phyloP scores from a whole-genome alignment of 2,888 invertebrate genomes.

The Gymnosoma rotundatum region DNA sequence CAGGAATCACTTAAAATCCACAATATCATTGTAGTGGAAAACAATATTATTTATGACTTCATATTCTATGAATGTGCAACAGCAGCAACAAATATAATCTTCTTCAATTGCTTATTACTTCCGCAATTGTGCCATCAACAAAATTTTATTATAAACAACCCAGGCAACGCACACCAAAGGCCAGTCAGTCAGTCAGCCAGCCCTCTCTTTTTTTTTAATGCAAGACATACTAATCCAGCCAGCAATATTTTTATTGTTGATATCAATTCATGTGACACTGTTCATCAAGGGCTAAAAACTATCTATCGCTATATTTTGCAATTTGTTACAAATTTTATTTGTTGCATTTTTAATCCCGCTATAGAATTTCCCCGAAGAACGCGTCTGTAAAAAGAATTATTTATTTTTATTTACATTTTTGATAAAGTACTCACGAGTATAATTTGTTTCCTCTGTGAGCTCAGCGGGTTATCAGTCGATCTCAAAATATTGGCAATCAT shows the following conservation, averaged over 20 bases:
- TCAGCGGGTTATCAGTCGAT: slow-evolving; percentile 66
- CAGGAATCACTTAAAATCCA: slow-evolving; percentile 55
- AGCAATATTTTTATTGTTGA: slow-evolving; percentile 40
- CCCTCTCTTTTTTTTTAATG: neutral
- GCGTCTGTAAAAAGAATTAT: slow-evolving; percentile 23
- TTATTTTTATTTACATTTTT: neutral
- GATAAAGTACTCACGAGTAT: slow-evolving; percentile 57
- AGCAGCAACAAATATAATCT: slow-evolving; percentile 38
- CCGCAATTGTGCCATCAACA: slow-evolving; percentile 56
- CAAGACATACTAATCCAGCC: slow-evolving; percentile 30
- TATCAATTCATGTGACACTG: slow-evolving; percentile 48
- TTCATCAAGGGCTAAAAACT: slow-evolving; percentile 20
- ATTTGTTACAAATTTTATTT: slow-evolving; percentile 27
- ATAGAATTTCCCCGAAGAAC: slow-evolving; percentile 7
- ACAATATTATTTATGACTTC: slow-evolving; percentile 69
- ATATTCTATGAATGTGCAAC: slow-evolving; percentile 31
- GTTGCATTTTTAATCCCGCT: slow-evolving; percentile 52
- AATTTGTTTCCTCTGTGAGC: slow-evolving; percentile 80
- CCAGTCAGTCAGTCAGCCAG: slow-evolving; percentile 17
- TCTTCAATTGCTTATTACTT: slow-evolving; percentile 59
- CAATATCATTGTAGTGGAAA: slow-evolving; percentile 55
- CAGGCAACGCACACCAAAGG: slow-evolving; percentile 30
- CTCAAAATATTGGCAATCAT: slow-evolving; percentile 40
- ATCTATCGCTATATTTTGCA: slow-evolving; percentile 13
- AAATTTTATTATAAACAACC: slow-evolving; percentile 28